phyloP scores from a whole-genome alignment of 2,888 invertebrate genomes.

The Orchesellides sinensis region DNA sequence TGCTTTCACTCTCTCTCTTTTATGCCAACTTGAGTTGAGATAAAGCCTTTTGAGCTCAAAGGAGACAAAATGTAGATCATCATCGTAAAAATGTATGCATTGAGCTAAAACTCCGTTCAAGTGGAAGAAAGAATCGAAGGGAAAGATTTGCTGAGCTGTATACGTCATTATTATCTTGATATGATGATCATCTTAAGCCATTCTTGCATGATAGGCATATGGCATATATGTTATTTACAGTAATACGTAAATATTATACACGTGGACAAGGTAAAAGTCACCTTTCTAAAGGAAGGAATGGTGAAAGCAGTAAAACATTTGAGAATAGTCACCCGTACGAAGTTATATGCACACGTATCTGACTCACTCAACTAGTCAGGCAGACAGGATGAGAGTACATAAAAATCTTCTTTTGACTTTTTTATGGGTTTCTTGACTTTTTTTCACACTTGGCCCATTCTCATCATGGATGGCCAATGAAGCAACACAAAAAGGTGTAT shows the following conservation, averaged over 20 bases:
- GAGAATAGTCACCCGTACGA: no score
- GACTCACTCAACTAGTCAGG: not conserved
- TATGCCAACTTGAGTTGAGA: no score
- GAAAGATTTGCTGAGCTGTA: not conserved
- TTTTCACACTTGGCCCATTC: not conserved
- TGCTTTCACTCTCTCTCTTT: no score
- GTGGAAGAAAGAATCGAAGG: not conserved
- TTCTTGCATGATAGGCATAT: not conserved
- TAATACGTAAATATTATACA: no score
- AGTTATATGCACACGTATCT: no score
- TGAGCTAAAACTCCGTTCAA: not conserved
- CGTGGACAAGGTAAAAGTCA: no score
- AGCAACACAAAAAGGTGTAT: not conserved
- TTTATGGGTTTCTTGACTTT: not conserved
- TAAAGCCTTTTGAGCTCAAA: no score
- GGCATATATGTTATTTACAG: not conserved
- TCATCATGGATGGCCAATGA: not conserved
- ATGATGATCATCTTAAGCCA: not conserved
- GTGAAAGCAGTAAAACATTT: no score
- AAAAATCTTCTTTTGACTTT: conserved; percentile 1
- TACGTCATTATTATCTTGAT: not conserved
- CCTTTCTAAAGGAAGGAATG: no score
- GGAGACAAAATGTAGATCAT: not conserved
- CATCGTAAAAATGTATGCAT: conserved; percentile 4
- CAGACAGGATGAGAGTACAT: not conserved